Evolutionary conservation across 2,113 vertebrate species (phyloP), one percentile per base, ranked within the genome.

Genomic region (Anguilla rostrata): DNA sequence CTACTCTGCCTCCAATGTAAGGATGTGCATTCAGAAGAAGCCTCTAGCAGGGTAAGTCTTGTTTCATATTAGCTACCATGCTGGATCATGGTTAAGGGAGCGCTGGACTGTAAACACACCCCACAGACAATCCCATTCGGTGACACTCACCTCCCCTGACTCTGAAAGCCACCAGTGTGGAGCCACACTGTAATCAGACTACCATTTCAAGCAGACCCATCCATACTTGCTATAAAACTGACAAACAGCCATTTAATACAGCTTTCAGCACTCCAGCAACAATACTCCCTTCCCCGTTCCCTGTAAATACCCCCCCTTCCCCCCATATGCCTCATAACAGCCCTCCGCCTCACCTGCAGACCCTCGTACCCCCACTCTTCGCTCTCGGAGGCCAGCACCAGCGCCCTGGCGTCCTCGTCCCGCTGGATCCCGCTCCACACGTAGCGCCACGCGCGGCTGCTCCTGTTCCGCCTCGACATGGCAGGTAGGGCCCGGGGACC

Each of bases 391-490:
- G 89, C 90, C 89, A 95, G 87, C 81, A 94, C 89, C 3, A 96
- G 91, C 0, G 95, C 93, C 85, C 96, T 88, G 29, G 95, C 87
- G 14, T 99, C 98, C 0, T 90, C 93, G 39, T 99, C 98, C 0
- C 96, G 94, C 18, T 95, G 94, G 40, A 98, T 97, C 0, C 96
- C 97, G 0, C 96, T 98, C 92, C 98, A 94, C 16, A 99, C 97
- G 0, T 98, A 98, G 66, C 94, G 95, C 97, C 98, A 99, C 0
- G 96, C 97, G 43, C 97, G 95, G 91, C 96, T 97, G 93, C 96
- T 98, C 83, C 98, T 96, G 0, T 96, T 94, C 56, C 97, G 95
- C 53, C 98, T 96, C 0, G 98, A 97, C 98, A 99, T 99, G 92
- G 87, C 89, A 87, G 88, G 56, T 82, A 43, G 40, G 41, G 56